phyloP scores from a whole-genome alignment of 23 tunicate species.

The Ascidia mentula region DNA sequence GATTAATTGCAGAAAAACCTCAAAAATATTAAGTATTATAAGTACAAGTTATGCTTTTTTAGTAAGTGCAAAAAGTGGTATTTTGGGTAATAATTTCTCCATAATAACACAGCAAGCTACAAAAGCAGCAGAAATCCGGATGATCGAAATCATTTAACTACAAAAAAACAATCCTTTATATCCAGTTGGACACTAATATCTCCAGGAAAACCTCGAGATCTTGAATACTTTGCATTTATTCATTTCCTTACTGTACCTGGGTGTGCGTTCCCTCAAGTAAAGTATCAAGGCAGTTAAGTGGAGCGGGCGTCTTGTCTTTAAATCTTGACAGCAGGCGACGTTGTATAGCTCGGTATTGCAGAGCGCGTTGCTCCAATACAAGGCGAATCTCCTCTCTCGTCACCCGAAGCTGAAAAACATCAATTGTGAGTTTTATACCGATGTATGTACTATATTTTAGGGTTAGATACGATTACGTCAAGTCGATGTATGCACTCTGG shows the following conservation, averaged over 20 bases:
- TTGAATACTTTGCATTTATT: no score
- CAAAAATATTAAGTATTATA: no score
- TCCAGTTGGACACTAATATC: no score
- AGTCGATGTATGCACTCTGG: background rate
- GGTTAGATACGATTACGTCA: background rate
- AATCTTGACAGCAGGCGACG: slow-evolving; percentile 66
- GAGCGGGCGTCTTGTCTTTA: slow-evolving; percentile 89
- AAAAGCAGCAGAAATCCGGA: no score
- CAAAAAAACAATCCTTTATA: no score
- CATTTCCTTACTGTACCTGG: slow-evolving; percentile 69
- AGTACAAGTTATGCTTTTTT: no score
- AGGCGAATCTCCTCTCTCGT: slow-evolving; percentile 35
- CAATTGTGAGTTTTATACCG: background rate
- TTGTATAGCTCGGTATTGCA: slow-evolving; percentile 77
- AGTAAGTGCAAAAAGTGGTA: no score
- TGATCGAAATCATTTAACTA: no score
- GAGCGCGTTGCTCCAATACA: slow-evolving; percentile 70
- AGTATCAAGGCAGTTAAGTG: slow-evolving; percentile 82
- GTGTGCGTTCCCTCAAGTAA: slow-evolving; percentile 75
- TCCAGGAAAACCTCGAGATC: no score
- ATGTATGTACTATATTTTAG: background rate
- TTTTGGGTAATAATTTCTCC: no score
- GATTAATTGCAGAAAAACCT: background rate
- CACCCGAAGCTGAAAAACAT: slow-evolving; percentile 39
- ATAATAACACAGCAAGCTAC: no score